phyloP scores from a whole-genome alignment of 1,140 invertebrate species.

The Nylanderia fulva region DNA sequence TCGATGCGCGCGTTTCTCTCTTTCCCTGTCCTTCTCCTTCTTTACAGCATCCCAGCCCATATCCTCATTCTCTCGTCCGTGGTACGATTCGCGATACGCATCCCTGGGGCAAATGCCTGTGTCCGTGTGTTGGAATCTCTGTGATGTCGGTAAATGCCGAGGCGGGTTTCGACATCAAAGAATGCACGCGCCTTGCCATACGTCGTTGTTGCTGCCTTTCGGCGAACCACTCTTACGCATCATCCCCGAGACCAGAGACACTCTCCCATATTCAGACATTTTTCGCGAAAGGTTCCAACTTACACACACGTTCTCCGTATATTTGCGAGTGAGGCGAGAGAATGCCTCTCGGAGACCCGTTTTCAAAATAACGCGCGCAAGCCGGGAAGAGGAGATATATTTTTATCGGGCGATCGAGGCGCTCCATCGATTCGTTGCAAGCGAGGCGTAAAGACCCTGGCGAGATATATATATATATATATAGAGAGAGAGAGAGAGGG shows the following conservation, averaged over 20 bases:
- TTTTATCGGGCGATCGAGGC: constrained; percentile 72
- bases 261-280: constrained; percentile 44
- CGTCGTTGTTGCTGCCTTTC: constrained; percentile 5
- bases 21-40: constrained; percentile 25
- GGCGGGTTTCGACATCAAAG: constrained; percentile 70
- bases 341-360: constrained; percentile 13
- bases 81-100: constrained; percentile 56
- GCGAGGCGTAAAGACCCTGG: constrained; percentile 67
- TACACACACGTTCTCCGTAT: neutral
- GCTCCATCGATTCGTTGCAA: constrained; percentile 72
- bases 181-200: constrained; percentile 52
- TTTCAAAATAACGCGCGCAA: constrained; percentile 61
- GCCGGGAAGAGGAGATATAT: constrained; percentile 49
- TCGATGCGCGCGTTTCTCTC: constrained; percentile 37
- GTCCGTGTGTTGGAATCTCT: constrained; percentile 57
- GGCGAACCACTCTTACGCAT: neutral
- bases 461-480: too few species aligned
- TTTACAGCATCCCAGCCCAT: constrained; percentile 3
- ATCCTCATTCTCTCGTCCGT: constrained; percentile 54
- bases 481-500: constrained; percentile 21
- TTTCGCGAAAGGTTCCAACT: constrained; percentile 2
- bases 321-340: neutral
- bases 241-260: constrained; percentile 35
- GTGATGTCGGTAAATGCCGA: constrained; percentile 65
- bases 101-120: constrained; percentile 59